Evolutionary conservation across 2,113 vertebrate species (phyloP), one percentile per base, ranked within the genome.

Genomic region (Cepphus grylle): DNA sequence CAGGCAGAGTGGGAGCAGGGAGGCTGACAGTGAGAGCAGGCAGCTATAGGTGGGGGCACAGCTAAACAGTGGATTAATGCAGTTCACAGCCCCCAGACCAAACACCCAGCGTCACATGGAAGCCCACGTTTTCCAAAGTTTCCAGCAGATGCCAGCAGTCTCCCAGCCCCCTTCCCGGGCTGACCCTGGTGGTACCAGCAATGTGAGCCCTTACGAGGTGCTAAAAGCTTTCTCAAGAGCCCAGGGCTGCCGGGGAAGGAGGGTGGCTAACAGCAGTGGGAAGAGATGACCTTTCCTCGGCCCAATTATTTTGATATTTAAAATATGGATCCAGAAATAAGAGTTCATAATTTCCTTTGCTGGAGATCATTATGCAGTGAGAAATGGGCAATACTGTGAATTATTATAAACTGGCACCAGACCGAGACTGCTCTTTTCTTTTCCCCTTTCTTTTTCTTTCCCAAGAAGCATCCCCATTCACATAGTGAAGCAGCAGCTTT

Each of bases 261-360:
- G 23, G 14, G 29, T 18, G n/a, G 66, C 34, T 80, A 85, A 76
- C 61, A 92, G 27, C 69, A 79, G 52, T 58, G 58, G 62, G 36
- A 85, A 95, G 25, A 66, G 8, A 81, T 67, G 86, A 95, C 95
- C 94, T 95, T 94, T 91, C 70, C 77, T 91, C 5, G 2, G 45
- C 70, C 74, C 84, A 95, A 85, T 95, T 95, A 95, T 95, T 88
- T 91, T 93, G 58, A 80, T 95, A 95, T 90, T 96, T 91, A 89
- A 97, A 80, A 90, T 55, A 38, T 83, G 86, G 62, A 58, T 80
- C 38, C 78, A 93, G 89, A 80, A 85, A 87, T 79, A 88, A 58
- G 70, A 85, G 77, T 94, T 94, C 93, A 93, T 91, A 1, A 43
- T 95, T 94, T 96, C 45, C 66, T 90, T 91, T 82, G 59, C 78